phyloP scores from a whole-genome alignment of 2,797 vertebrate species.

The Chrosomus eos region DNA sequence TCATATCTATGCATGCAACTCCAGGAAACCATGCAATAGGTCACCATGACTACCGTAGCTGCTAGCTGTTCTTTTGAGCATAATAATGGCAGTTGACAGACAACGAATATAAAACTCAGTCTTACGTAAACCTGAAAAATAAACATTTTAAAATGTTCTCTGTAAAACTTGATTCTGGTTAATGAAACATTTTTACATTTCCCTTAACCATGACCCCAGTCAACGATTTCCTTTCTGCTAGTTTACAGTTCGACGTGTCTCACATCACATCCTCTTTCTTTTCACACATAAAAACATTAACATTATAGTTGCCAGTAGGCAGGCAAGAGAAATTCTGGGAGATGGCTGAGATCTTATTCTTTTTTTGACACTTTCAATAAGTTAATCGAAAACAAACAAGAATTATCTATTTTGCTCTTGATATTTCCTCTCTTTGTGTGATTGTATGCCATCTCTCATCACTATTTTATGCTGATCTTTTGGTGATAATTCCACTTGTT shows the following conservation, averaged over 20 bases:
- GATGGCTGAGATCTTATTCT: not conserved
- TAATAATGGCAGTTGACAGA: not conserved
- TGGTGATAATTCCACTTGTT: no score
- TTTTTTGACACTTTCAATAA: not conserved
- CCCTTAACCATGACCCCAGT: not conserved
- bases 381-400: no score
- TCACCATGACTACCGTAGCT: not conserved
- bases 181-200: not conserved
- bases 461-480: no score
- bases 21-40: not conserved
- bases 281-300: not conserved
- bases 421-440: no score
- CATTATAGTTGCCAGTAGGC: not conserved
- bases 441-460: no score
- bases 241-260: not conserved
- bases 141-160: not conserved
- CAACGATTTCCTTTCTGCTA: not conserved
- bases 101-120: not conserved
- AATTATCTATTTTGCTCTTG: no score
- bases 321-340: not conserved
- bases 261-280: not conserved
- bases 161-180: not conserved
- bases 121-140: not conserved
- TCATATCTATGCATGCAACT: not conserved
- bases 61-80: not conserved